A percentile compares a stretch with the other conserved stretches of the same genome.
These are phyloP conservation scores for Aegithalos caudatus DNA, from an alignment of 2,113 vertebrate species.

Conservation along the genomic window DNA sequence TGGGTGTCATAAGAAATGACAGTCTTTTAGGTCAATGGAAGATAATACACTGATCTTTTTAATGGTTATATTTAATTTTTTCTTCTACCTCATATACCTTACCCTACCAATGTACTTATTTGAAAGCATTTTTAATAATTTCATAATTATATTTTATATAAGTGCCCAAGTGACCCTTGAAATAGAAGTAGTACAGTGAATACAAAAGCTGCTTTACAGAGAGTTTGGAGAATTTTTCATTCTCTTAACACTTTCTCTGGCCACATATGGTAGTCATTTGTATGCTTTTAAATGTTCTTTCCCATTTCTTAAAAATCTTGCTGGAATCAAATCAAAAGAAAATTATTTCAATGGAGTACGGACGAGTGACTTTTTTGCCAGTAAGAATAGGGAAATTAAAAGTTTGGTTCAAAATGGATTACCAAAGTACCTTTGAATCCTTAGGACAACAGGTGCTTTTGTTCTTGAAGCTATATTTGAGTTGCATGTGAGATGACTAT, in stretches of 20 bases:
- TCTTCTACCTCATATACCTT: neutral
- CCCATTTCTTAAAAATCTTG: neutral
- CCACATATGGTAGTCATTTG: neutral
- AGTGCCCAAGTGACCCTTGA: neutral
- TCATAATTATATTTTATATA: neutral
- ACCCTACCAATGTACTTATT: neutral
- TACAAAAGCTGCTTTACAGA: neutral
- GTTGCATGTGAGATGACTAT: neutral
- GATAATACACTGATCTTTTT: neutral
- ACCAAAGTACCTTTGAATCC: neutral
- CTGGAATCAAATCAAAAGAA: neutral
- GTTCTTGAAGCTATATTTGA: neutral
- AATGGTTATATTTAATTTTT: neutral
- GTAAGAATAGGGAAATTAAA: neutral
- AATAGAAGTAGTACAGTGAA: neutral
- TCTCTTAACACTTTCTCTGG: neutral
- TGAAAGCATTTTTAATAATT: neutral
- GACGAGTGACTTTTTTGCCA: neutral
- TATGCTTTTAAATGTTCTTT: neutral
- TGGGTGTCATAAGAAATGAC: neutral
- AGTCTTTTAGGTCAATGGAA: neutral
- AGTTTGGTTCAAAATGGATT: neutral
- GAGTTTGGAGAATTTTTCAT: neutral
- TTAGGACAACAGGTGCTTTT: neutral
- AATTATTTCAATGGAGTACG: neutral